phyloP scores from a whole-genome alignment of 1,140 invertebrate genomes.

The Sycophaga agraensis region DNA sequence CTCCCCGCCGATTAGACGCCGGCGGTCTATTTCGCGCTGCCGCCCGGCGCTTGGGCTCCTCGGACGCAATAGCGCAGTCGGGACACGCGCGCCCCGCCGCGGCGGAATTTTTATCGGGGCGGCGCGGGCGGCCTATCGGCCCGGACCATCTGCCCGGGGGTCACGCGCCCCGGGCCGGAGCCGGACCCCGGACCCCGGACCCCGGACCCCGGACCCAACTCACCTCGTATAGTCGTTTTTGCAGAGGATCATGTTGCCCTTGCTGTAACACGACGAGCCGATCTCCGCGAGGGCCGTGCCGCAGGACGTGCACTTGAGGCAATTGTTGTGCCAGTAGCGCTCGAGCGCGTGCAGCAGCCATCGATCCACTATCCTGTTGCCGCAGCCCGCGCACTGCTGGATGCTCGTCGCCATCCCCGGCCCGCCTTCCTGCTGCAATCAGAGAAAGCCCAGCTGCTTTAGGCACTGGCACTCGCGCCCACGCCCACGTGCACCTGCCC shows the following conservation, averaged over 20 bases:
- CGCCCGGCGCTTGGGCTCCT: too few species aligned
- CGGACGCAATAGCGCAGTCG: background rate
- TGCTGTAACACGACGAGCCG: constrained; percentile 86
- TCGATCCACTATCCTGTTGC: constrained; percentile 82
- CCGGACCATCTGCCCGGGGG: too few species aligned
- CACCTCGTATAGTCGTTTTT: constrained; percentile 92
- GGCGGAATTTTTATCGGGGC: constrained; percentile 13
- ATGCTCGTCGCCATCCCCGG: constrained; percentile 48
- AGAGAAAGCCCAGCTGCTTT: too few species aligned
- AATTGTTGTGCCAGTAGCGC: constrained; percentile 90
- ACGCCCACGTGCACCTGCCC: too few species aligned
- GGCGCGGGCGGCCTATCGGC: background rate
- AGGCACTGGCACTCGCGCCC: too few species aligned
- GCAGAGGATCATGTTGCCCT: constrained; percentile 90
- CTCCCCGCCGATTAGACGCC: too few species aligned
- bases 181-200: too few species aligned
- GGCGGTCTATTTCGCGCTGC: too few species aligned
- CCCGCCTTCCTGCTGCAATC: constrained; percentile 58
- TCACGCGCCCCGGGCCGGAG: too few species aligned
- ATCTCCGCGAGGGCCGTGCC: constrained; percentile 83
- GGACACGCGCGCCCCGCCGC: constrained; percentile 2
- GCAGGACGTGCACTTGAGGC: constrained; percentile 90
- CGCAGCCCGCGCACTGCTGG: constrained; percentile 62
- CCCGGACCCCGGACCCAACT: too few species aligned
- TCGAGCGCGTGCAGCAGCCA: constrained; percentile 86